These are phyloP conservation scores for Nephrotoma flavescens DNA, from an alignment of 2,888 invertebrate genomes.

Conservation along the genomic window DNA sequence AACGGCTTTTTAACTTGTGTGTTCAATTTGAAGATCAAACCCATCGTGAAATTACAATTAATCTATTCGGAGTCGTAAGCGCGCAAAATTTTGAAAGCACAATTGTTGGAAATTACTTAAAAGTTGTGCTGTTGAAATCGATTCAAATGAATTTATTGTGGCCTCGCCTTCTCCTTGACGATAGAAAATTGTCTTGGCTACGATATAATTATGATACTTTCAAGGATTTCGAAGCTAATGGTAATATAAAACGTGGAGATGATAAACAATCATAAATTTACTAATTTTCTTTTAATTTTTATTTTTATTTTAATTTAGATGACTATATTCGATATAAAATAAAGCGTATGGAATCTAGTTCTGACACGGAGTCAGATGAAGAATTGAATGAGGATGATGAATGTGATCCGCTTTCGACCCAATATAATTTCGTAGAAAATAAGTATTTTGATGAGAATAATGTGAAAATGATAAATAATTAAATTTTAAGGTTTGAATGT, in stretches of 20 bases:
- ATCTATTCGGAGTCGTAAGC: not conserved
- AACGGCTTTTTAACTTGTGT: not conserved
- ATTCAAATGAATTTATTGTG: constrained; percentile 1
- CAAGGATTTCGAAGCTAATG: not conserved
- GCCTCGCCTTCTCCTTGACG: not conserved
- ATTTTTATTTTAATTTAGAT: not conserved
- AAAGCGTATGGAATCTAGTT: not conserved
- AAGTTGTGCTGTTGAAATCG: not conserved
- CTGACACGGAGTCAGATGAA: not conserved
- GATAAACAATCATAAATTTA: not conserved
- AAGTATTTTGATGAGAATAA: not conserved
- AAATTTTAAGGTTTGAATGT: no score
- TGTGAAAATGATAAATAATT: not conserved
- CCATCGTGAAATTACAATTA: not conserved
- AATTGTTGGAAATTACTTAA: not conserved
- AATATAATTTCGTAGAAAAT: not conserved
- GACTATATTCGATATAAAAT: not conserved
- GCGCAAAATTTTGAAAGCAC: not conserved
- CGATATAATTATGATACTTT: not conserved
- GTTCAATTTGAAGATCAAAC: not conserved
- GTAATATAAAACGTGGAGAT: not conserved
- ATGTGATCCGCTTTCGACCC: not conserved
- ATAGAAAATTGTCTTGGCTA: not conserved
- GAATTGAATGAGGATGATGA: not conserved
- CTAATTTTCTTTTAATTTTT: not conserved